phyloP scores from a whole-genome alignment of 35 echinoderm and acorn worm genomes.

The Apostichopus parvimensis region DNA sequence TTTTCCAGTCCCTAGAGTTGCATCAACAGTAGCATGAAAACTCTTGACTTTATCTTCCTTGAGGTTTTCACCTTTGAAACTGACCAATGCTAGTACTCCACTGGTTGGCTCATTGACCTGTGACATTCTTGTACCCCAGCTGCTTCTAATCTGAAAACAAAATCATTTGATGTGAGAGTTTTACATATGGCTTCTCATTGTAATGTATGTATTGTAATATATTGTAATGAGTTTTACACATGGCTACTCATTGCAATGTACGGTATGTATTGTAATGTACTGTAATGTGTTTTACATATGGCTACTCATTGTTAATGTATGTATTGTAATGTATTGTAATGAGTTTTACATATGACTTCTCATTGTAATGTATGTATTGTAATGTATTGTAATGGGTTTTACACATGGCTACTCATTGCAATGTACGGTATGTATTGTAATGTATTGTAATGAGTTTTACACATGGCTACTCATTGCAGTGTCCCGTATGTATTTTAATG shows the following conservation, averaged over 20 bases:
- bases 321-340: background rate
- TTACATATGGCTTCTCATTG: background rate
- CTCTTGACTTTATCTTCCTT: slow-evolving; percentile 1
- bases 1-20: background rate
- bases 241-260: too few relatives aligned
- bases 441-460: background rate
- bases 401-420: background rate
- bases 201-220: background rate
- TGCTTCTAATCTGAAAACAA: slow-evolving; percentile 5
- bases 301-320: background rate
- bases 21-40: background rate
- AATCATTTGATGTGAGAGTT: background rate
- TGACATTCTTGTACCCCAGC: slow-evolving; percentile 12
- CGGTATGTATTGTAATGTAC: too few relatives aligned
- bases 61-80: slow-evolving; percentile 28
- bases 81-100: slow-evolving; percentile 25
- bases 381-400: too few relatives aligned
- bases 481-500: too few relatives aligned
- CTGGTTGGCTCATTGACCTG: background rate
- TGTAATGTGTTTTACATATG: background rate
- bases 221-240: background rate
- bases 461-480: background rate
- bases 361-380: too few relatives aligned
- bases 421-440: background rate
- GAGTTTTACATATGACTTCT: background rate